Evolutionary conservation across 2,888 invertebrate genomes (phyloP).

Genomic region (Phalangium opilio): DNA sequence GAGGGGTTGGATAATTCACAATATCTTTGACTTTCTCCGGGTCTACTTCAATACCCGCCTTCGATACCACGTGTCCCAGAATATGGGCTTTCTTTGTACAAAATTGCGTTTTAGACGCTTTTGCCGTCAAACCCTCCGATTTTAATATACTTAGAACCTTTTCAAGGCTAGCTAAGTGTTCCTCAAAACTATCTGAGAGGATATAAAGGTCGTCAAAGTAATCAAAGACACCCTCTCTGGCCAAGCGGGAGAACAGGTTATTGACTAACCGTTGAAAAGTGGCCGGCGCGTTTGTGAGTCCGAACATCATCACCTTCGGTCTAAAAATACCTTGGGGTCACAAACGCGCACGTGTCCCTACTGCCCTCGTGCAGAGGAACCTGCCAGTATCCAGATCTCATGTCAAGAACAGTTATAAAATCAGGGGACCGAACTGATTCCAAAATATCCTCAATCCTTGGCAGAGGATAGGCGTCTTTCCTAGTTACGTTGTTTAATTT

Average conservation of each 20-base stretch:
- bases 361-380: too few relatives aligned
- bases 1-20: constrained; percentile 10
- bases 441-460: too few relatives aligned
- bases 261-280: constrained; percentile 23
- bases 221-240: constrained; percentile 15
- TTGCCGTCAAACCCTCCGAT: constrained; percentile 17
- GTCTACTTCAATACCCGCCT: constrained; percentile 4
- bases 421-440: too few relatives aligned
- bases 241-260: constrained; percentile 12
- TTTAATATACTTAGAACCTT: constrained; percentile 14
- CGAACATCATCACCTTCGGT: constrained; percentile 23
- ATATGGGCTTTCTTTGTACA: constrained; percentile 6
- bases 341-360: constrained; percentile 16
- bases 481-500: too few relatives aligned
- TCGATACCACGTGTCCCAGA: constrained; percentile 9
- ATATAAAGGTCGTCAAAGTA: constrained; percentile 22
- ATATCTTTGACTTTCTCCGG: constrained; percentile 2
- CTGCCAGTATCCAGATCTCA: too few relatives aligned
- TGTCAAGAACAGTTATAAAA: too few relatives aligned
- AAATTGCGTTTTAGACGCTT: constrained; percentile 19
- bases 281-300: constrained; percentile 20
- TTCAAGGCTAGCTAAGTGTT: constrained; percentile 12
- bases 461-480: too few relatives aligned
- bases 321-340: constrained; percentile 19
- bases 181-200: constrained; percentile 16